Evolutionary conservation across 2,888 invertebrate species (phyloP).

Genomic region (Andrena dorsata): DNA sequence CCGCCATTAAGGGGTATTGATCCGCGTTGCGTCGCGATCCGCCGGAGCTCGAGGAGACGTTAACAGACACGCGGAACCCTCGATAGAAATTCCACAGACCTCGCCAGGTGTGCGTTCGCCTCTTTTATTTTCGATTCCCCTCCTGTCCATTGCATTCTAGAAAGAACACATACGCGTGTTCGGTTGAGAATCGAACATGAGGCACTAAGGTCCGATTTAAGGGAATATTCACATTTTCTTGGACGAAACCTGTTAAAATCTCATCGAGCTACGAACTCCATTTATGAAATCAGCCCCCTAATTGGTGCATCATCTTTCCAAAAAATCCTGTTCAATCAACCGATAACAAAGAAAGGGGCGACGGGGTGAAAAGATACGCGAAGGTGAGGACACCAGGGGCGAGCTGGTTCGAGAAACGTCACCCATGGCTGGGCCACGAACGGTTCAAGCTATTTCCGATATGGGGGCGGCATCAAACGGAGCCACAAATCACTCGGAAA

Average conservation of each 20-base stretch:
- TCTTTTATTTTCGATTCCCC: slow-evolving; percentile 18
- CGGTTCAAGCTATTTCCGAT: slow-evolving; percentile 65
- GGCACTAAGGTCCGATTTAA: too few relatives aligned
- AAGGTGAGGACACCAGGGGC: slow-evolving; percentile 26
- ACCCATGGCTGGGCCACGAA: slow-evolving; percentile 27
- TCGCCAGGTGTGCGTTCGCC: slow-evolving; percentile 13
- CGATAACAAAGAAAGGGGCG: not conserved
- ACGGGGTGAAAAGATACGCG: slow-evolving; percentile 14
- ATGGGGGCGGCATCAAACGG: slow-evolving; percentile 69
- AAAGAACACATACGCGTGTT: too few relatives aligned
- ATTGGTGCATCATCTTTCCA: not conserved
- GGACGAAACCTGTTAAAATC: not conserved
- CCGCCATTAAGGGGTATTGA: slow-evolving; percentile 59
- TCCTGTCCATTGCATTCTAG: not conserved
- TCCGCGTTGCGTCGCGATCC: slow-evolving; percentile 39
- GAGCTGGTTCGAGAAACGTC: slow-evolving; percentile 14
- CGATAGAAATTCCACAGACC: slow-evolving; percentile 22
- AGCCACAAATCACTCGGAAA: slow-evolving; percentile 72
- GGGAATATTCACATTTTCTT: not conserved
- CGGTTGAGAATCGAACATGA: too few relatives aligned
- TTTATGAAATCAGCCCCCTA: not conserved
- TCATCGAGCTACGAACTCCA: not conserved
- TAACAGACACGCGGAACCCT: not conserved
- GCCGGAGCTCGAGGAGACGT: slow-evolving; percentile 2
- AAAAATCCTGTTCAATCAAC: not conserved